phyloP scores from a whole-genome alignment of 2,888 invertebrate genomes.

The Melolontha melolontha region DNA sequence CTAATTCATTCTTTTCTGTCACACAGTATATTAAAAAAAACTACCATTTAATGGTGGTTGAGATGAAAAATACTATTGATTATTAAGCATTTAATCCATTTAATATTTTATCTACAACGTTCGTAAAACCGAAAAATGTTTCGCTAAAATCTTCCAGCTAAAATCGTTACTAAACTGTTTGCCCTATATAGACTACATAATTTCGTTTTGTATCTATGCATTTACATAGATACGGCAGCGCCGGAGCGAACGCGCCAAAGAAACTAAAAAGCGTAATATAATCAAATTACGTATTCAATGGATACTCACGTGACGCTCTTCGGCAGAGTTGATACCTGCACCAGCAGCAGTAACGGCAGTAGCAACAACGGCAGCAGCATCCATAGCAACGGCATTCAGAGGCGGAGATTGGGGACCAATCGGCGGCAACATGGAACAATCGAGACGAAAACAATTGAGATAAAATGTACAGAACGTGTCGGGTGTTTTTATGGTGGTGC shows the following conservation, averaged over 20 bases:
- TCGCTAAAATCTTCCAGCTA: neutral
- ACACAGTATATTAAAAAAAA: too few relatives aligned
- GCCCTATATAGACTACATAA: conserved; percentile 1
- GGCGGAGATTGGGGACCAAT: conserved; percentile 57
- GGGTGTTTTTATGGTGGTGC: conserved; percentile 55
- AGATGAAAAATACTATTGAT: too few relatives aligned
- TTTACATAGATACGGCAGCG: conserved; percentile 3
- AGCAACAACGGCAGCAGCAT: conserved; percentile 47
- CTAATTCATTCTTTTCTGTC: too few relatives aligned
- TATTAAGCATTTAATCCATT: too few relatives aligned
- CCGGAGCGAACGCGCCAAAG: conserved; percentile 12
- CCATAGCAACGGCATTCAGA: conserved; percentile 58
- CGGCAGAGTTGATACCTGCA: conserved; percentile 73
- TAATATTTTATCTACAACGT: too few relatives aligned
- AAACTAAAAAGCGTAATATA: conserved; percentile 51
- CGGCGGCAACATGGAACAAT: conserved; percentile 68
- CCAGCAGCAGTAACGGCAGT: conserved; percentile 43
- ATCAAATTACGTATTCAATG: conserved; percentile 58
- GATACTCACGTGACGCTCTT: conserved; percentile 76
- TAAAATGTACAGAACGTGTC: conserved; percentile 62
- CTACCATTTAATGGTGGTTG: too few relatives aligned
- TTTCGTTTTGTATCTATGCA: neutral
- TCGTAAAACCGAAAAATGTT: neutral
- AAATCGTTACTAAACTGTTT: neutral
- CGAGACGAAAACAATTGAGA: conserved; percentile 65